Evolutionary conservation across 2,113 vertebrate genomes (phyloP).

Genomic region (Malurus alboscapulatus): DNA sequence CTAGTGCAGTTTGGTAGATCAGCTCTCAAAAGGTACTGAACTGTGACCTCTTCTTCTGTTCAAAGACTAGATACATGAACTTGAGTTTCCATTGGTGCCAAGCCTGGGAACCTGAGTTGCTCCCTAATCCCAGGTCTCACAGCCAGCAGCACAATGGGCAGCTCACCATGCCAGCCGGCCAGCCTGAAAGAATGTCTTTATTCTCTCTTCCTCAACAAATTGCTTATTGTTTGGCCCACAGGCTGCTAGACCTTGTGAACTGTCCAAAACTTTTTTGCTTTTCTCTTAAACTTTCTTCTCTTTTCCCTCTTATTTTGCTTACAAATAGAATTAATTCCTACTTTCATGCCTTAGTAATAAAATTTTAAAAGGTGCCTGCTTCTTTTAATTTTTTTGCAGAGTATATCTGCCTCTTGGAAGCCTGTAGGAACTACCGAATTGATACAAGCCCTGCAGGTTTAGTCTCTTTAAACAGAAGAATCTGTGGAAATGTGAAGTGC

Average conservation of each 20-base stretch:
- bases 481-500: neutral
- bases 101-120: slow-evolving; percentile 61
- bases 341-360: neutral
- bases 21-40: slow-evolving; percentile 62
- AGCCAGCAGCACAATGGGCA: slow-evolving; percentile 57
- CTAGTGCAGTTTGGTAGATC: slow-evolving; percentile 50
- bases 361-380: neutral
- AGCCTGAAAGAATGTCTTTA: slow-evolving; percentile 61
- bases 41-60: slow-evolving; percentile 69
- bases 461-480: neutral
- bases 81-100: slow-evolving; percentile 60
- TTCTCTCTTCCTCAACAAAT: slow-evolving; percentile 59
- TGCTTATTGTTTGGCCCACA: slow-evolving; percentile 50
- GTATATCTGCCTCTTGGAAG: neutral
- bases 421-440: neutral
- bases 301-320: neutral
- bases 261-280: slow-evolving; percentile 28
- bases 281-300: neutral
- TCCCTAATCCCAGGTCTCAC: slow-evolving; percentile 55
- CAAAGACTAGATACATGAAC: slow-evolving; percentile 63
- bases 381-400: neutral
- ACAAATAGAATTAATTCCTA: neutral
- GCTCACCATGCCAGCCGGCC: slow-evolving; percentile 49
- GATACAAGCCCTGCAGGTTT: neutral
- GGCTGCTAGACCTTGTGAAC: slow-evolving; percentile 42